Percentiles rank a stretch among this genome's conserved stretches.
Evolutionary conservation across 92 coral and sea anemone genomes (phyloP).

Genomic region (Epizoanthus illoricatus): DNA sequence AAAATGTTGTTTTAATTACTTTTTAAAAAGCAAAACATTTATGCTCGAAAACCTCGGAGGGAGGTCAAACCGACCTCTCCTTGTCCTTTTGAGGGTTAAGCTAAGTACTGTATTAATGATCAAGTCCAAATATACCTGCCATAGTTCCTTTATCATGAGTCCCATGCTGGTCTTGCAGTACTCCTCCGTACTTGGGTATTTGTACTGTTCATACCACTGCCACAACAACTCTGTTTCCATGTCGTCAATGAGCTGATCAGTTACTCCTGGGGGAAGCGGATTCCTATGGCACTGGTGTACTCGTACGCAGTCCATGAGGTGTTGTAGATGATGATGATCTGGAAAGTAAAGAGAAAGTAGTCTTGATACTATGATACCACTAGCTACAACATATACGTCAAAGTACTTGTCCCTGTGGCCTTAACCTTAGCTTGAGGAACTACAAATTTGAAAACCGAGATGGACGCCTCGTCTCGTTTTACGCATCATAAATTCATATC

Average conservation of each 20-base stretch:
- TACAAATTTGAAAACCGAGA: no score
- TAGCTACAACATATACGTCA: no score
- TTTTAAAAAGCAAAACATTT: background rate
- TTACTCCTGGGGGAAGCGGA: background rate
- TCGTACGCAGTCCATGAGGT: conserved; percentile 19
- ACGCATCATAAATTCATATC: no score
- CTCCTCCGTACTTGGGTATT: conserved; percentile 4
- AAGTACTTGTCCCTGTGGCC: no score
- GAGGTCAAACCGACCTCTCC: no score
- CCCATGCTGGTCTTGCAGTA: conserved; percentile 15
- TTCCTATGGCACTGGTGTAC: conserved; percentile 7
- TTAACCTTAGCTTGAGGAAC: no score
- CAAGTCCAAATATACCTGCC: conserved; percentile 1
- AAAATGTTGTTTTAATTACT: background rate
- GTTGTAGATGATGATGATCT: background rate
- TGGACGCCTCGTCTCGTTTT: no score
- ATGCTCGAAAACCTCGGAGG: background rate
- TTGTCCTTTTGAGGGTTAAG: no score
- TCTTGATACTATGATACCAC: no score
- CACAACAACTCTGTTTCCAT: background rate
- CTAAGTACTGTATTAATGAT: background rate
- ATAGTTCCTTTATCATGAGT: background rate
- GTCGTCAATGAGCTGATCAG: background rate
- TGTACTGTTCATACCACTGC: conserved; percentile 8
- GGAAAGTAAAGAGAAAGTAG: no score